A percentile compares a stretch with the other conserved stretches of the same genome.
These are phyloP conservation scores for Ceratina japonica DNA, from an alignment of 1,140 invertebrate species.

Conservation along the genomic window DNA sequence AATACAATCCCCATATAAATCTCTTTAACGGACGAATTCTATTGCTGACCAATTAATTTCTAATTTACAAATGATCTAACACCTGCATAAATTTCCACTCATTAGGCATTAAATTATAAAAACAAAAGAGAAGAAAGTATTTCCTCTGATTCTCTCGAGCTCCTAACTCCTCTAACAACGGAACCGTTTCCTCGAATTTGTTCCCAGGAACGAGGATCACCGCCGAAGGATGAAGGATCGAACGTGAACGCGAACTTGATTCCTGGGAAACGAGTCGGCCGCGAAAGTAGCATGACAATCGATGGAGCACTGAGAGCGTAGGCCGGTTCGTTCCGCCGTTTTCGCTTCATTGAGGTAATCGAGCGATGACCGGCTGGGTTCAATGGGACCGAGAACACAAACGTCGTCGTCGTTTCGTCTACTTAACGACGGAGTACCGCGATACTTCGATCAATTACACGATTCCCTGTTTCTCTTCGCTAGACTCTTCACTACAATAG, in stretches of 20 bases:
- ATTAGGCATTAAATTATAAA: too few relatives aligned
- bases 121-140: too few relatives aligned
- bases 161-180: neutral
- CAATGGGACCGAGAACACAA: neutral
- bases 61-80: too few relatives aligned
- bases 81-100: too few relatives aligned
- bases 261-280: neutral
- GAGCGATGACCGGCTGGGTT: neutral
- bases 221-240: neutral
- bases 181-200: neutral
- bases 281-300: slow-evolving; percentile 18
- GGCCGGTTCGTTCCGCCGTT: slow-evolving; percentile 12
- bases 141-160: neutral
- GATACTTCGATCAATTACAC: neutral
- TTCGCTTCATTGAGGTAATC: slow-evolving; percentile 26
- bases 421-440: neutral
- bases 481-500: too few relatives aligned
- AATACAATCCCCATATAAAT: too few relatives aligned
- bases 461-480: too few relatives aligned
- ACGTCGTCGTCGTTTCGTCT: neutral
- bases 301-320: slow-evolving; percentile 1
- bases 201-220: neutral
- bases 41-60: too few relatives aligned
- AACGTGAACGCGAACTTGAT: neutral
- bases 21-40: too few relatives aligned